Evolutionary conservation across 2,113 vertebrate species (phyloP).

Genomic region (Apaloderma vittatum): DNA sequence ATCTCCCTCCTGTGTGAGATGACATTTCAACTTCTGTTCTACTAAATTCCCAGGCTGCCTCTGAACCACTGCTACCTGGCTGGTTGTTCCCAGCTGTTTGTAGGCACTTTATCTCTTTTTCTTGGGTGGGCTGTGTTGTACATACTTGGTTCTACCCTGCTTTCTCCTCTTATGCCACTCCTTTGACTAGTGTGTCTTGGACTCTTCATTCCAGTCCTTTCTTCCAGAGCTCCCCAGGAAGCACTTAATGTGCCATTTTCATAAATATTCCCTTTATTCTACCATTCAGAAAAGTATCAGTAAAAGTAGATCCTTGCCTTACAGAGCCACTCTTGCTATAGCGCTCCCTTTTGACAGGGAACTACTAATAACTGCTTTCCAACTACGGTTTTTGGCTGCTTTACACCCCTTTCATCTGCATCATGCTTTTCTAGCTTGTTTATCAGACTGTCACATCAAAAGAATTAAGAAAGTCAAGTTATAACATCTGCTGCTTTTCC

Average conservation of each 20-base stretch:
- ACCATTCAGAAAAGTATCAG: not conserved
- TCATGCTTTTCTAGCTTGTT: conserved; percentile 6
- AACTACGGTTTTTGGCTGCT: not conserved
- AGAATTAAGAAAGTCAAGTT: not conserved
- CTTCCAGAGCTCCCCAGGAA: not conserved
- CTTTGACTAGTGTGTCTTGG: not conserved
- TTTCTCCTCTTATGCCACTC: not conserved
- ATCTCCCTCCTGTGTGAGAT: not conserved
- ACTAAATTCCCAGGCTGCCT: not conserved
- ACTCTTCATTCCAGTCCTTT: not conserved
- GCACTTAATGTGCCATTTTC: not conserved
- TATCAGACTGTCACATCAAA: conserved; percentile 54
- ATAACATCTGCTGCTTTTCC: conserved; percentile 2
- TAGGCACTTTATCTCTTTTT: not conserved
- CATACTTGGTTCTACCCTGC: not conserved
- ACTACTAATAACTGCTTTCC: not conserved
- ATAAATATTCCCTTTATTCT: not conserved
- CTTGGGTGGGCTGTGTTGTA: not conserved
- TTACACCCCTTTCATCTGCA: conserved; percentile 25
- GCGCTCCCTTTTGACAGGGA: not conserved
- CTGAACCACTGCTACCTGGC: not conserved
- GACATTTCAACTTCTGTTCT: conserved; percentile 23
- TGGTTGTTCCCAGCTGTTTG: not conserved
- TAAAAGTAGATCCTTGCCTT: not conserved
- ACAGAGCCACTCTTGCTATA: not conserved